phyloP scores from a whole-genome alignment of 2,797 vertebrate genomes.

The Gadopsis bispinosus region DNA sequence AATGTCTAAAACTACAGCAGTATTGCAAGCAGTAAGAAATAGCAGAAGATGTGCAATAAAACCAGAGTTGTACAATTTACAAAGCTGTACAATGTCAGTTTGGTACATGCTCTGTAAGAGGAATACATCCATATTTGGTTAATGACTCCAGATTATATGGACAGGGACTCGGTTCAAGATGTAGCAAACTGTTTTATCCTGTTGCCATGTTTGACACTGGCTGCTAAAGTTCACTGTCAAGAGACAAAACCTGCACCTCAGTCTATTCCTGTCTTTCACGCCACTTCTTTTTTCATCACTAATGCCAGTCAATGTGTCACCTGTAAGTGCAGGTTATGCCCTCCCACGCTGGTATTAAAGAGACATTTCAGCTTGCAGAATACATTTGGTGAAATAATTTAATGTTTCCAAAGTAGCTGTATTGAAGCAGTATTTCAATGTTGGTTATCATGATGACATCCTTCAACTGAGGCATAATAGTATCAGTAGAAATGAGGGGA shows the following conservation, averaged over 20 bases:
- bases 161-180: constrained; percentile 9
- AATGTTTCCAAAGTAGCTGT: background rate
- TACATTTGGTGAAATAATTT: background rate
- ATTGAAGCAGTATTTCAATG: background rate
- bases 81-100: background rate
- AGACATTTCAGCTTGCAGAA: background rate
- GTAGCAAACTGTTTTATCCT: background rate
- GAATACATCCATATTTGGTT: constrained; percentile 15
- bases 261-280: background rate
- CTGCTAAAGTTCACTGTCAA: background rate
- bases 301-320: background rate
- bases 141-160: background rate
- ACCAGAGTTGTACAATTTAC: background rate
- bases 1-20: background rate
- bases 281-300: background rate
- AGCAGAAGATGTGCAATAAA: background rate
- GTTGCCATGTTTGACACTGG: constrained; percentile 25
- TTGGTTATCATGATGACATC: background rate
- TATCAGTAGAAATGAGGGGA: background rate
- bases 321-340: background rate
- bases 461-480: too few species aligned
- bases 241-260: constrained; percentile 4
- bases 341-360: background rate
- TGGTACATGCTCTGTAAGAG: background rate
- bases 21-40: background rate